Evolutionary conservation across 1,140 invertebrate species (phyloP).

Genomic region (Bombus ignitus): DNA sequence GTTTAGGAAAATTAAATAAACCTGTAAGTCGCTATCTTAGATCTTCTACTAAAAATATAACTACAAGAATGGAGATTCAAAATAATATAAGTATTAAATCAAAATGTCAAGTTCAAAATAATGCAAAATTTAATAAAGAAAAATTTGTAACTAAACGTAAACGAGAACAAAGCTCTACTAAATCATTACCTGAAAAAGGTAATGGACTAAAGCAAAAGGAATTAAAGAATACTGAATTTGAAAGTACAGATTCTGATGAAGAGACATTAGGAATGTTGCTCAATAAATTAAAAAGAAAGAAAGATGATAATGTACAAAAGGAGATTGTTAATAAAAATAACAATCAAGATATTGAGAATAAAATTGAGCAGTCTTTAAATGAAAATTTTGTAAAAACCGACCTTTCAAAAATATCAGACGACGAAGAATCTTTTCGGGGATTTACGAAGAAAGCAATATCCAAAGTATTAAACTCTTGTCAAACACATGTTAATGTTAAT

Average conservation of each 20-base stretch:
- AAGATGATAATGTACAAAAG: slow-evolving; percentile 62
- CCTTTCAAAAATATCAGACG: slow-evolving; percentile 79
- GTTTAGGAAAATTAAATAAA: slow-evolving; percentile 61
- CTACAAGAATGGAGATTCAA: slow-evolving; percentile 47
- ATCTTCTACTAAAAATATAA: slow-evolving; percentile 68
- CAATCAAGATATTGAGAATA: slow-evolving; percentile 12
- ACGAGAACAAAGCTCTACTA: slow-evolving; percentile 54
- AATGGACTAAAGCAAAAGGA: slow-evolving; percentile 49
- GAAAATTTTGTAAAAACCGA: slow-evolving; percentile 41
- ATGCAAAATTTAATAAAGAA: slow-evolving; percentile 43
- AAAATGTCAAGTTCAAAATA: slow-evolving; percentile 57
- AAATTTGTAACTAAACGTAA: slow-evolving; percentile 64
- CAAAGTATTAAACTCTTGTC: slow-evolving; percentile 72
- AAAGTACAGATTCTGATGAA: slow-evolving; percentile 72
- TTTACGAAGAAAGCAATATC: slow-evolving; percentile 80
- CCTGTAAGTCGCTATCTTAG: slow-evolving; percentile 66
- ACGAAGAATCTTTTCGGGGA: slow-evolving; percentile 83
- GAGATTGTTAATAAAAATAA: slow-evolving; percentile 42
- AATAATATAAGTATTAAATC: slow-evolving; percentile 53
- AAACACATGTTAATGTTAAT: slow-evolving; percentile 70
- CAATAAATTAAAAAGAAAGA: slow-evolving; percentile 75
- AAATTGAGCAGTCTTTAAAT: slow-evolving; percentile 28
- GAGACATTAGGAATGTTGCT: slow-evolving; percentile 74
- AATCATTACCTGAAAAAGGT: slow-evolving; percentile 48
- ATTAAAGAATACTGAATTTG: slow-evolving; percentile 46